Evolutionary conservation across 2,888 invertebrate genomes (phyloP).

Genomic region (Leptopilina drosophilae): DNA sequence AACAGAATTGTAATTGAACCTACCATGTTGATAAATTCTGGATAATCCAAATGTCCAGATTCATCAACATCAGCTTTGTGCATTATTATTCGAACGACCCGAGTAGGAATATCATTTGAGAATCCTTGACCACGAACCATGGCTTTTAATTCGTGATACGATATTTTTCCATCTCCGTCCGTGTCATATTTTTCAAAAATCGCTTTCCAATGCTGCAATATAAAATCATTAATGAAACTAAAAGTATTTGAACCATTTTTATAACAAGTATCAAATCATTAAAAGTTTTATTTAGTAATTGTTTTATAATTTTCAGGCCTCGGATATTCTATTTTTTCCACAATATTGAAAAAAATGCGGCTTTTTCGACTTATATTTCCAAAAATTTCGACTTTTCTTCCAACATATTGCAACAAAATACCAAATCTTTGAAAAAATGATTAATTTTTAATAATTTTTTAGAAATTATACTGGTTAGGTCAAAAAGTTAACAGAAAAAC

Average conservation of each 20-base stretch:
- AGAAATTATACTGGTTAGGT: too few relatives aligned
- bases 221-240: slow-evolving; percentile 43
- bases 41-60: slow-evolving; percentile 84
- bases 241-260: background rate
- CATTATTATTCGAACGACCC: slow-evolving; percentile 84
- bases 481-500: too few relatives aligned
- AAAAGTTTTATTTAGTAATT: too few relatives aligned
- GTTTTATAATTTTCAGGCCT: too few relatives aligned
- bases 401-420: too few relatives aligned
- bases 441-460: too few relatives aligned
- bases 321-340: too few relatives aligned
- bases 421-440: too few relatives aligned
- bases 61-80: slow-evolving; percentile 82
- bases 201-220: slow-evolving; percentile 74
- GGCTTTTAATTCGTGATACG: slow-evolving; percentile 82
- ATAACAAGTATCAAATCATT: too few relatives aligned
- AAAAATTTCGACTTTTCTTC: too few relatives aligned
- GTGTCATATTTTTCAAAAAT: slow-evolving; percentile 81
- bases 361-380: too few relatives aligned
- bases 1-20: slow-evolving; percentile 62
- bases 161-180: slow-evolving; percentile 85
- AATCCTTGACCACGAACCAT: slow-evolving; percentile 81
- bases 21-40: slow-evolving; percentile 86
- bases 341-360: too few relatives aligned
- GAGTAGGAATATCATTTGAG: slow-evolving; percentile 84